phyloP scores from a whole-genome alignment of 2,113 vertebrate genomes.

The Psammodynastes pulverulentus region DNA sequence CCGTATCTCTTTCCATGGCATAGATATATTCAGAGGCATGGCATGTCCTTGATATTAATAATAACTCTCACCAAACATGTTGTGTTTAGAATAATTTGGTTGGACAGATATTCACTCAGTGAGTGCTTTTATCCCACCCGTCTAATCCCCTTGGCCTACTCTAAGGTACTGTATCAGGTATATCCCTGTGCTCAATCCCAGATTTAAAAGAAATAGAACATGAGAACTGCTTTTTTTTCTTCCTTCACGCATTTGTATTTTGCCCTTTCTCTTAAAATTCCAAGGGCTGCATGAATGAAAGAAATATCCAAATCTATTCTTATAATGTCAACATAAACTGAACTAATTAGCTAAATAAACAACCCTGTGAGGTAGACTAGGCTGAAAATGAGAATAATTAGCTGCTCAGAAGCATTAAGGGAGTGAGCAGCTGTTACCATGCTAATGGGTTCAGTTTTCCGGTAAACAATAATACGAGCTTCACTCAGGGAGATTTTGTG shows the following conservation, averaged over 20 bases:
- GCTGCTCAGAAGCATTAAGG: background rate
- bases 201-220: background rate
- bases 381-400: background rate
- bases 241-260: background rate
- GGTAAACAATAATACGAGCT: background rate
- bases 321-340: background rate
- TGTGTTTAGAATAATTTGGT: constrained; percentile 19
- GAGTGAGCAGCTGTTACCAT: background rate
- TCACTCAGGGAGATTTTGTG: background rate
- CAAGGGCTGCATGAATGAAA: background rate
- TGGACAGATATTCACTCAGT: background rate
- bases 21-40: constrained; percentile 40
- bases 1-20: constrained; percentile 54
- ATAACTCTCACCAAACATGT: constrained; percentile 24
- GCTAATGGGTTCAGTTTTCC: background rate
- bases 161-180: background rate
- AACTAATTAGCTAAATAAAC: background rate
- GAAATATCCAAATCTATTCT: background rate
- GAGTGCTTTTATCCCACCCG: too few species aligned
- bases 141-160: background rate
- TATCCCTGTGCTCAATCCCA: background rate
- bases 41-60: constrained; percentile 55
- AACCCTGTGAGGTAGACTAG: background rate
- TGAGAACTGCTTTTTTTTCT: background rate
- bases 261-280: background rate